Conservation (phyloP, 1,140 invertebrate genomes). For the Chymomyza costata region DNA sequence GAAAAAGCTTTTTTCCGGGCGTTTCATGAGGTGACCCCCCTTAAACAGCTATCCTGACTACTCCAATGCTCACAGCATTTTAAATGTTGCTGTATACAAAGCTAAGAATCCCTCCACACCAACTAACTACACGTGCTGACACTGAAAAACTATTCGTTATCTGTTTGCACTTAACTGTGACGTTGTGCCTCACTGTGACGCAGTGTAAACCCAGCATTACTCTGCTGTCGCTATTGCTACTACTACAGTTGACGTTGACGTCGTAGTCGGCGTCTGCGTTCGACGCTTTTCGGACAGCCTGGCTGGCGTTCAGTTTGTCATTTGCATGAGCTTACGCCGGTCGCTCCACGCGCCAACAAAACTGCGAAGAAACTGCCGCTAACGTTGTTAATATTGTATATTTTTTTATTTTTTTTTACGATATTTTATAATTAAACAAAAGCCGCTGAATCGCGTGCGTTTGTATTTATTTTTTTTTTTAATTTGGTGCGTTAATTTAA, state of each 20-base stretch:
- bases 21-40: no score
- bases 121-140: no score
- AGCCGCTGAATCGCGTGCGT: conserved; percentile 4
- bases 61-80: no score
- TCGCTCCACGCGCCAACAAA: conserved; percentile 27
- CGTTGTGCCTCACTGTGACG: no score
- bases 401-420: conserved; percentile 3
- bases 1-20: no score
- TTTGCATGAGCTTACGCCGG: conserved; percentile 66
- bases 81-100: no score
- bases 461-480: no score
- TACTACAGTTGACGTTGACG: conserved; percentile 7
- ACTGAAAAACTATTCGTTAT: no score
- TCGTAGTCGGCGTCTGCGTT: conserved; percentile 10
- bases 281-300: conserved; percentile 36
- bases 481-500: conserved; percentile 56
- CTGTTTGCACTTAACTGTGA: no score
- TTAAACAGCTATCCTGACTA: no score
- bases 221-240: conserved; percentile 1
- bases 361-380: conserved; percentile 25
- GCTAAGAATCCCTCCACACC: no score
- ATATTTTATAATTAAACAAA: not conserved
- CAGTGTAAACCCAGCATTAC: no score
- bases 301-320: conserved; percentile 67
- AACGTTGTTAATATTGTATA: conserved; percentile 11